Base-by-base conservation (phyloP, 2,113 vertebrate genomes). In the Enhydra lutris region DNA sequence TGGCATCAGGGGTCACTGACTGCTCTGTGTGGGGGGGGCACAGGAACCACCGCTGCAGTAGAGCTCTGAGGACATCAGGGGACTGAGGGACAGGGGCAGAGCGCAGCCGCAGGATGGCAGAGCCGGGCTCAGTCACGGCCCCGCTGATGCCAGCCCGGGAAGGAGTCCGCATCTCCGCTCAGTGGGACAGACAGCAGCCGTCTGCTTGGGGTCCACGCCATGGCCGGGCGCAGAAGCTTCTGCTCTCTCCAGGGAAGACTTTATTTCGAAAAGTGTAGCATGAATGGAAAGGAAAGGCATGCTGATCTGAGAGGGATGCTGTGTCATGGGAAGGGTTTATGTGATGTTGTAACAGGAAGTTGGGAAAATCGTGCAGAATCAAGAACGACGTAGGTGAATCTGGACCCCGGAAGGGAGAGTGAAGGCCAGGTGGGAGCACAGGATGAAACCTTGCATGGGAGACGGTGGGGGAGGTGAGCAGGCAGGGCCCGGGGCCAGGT, bases 281-380 rank as follows among this genome's bases (percentile, higher is more conserved):
- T 24, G 4, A 36, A 31, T 6, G 47, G 31, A 20, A 20, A 36
- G 17, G 59, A 78, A 7, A 76, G 47, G 6, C 1, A 18, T 4
- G 1, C 17, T 17, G 7, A 11, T 6, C 2, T 26, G 7, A 61
- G n/a, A 61, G 61, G 3, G 36, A 24, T 7, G 21, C 52, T 1
- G 4, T 3, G 1, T 50, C 0, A 0, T 0, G 10, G 34, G 57
- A 21, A 29, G 45, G 9, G 7, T 7, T 1, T 13, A 4, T 26
- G 34, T 7, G 63, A 4, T 3, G 23, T 7, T 42, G 4, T 1
- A 2, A 23, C 14, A 8, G 4, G 52, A 20, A 15, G 23, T 42
- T 1, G 2, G 34, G 42, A 42, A 31, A 6, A 21, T 4, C 0
- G 21, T 2, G 7, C 18, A 8, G 20, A 34, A 26, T 17, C 52